Percentiles rank a stretch among this genome's conserved stretches.
These are phyloP conservation scores for Drosophila yooni DNA, from an alignment of 2,888 invertebrate genomes.

Conservation along the genomic window DNA sequence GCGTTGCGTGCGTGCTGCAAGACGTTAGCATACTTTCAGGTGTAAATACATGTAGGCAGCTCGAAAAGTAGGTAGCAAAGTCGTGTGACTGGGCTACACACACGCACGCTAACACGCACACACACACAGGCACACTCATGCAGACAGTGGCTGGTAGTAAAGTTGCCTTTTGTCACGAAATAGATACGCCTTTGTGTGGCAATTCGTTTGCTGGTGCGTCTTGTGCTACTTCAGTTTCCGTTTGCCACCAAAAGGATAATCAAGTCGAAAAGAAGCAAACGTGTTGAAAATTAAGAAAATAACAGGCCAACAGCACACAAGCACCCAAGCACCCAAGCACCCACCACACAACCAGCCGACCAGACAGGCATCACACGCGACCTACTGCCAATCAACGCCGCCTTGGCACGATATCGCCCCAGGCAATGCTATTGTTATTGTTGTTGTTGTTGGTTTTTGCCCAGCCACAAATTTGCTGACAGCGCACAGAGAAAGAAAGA, in stretches of 20 bases:
- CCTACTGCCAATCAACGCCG: slow-evolving; percentile 71
- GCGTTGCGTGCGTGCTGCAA: slow-evolving; percentile 80
- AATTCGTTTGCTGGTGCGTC: slow-evolving; percentile 54
- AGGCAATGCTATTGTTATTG: slow-evolving; percentile 30
- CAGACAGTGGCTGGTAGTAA: slow-evolving; percentile 38
- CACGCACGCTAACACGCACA: slow-evolving; percentile 30
- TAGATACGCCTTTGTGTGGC: slow-evolving; percentile 71
- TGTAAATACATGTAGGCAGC: slow-evolving; percentile 74
- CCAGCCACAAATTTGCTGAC: slow-evolving; percentile 60
- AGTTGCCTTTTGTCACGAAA: slow-evolving; percentile 82
- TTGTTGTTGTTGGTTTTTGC: slow-evolving; percentile 20
- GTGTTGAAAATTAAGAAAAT: slow-evolving; percentile 79
- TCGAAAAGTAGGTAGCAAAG: slow-evolving; percentile 52
- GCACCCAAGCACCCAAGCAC: slow-evolving; percentile 6
- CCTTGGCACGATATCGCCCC: slow-evolving; percentile 51
- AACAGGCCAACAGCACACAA: slow-evolving; percentile 52
- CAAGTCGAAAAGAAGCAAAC: slow-evolving; percentile 71
- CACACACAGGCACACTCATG: slow-evolving; percentile 5
- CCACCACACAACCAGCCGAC: background rate
- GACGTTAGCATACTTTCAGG: slow-evolving; percentile 81
- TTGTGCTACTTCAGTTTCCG: slow-evolving; percentile 57
- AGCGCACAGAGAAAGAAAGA: slow-evolving; percentile 23
- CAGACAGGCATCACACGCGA: slow-evolving; percentile 37
- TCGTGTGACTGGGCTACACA: slow-evolving; percentile 12
- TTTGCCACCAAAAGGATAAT: slow-evolving; percentile 57